A percentile compares a stretch with the other conserved stretches of the same genome.
phyloP scores from a whole-genome alignment of 2,797 vertebrate genomes.

The Eospalax fontanierii region DNA sequence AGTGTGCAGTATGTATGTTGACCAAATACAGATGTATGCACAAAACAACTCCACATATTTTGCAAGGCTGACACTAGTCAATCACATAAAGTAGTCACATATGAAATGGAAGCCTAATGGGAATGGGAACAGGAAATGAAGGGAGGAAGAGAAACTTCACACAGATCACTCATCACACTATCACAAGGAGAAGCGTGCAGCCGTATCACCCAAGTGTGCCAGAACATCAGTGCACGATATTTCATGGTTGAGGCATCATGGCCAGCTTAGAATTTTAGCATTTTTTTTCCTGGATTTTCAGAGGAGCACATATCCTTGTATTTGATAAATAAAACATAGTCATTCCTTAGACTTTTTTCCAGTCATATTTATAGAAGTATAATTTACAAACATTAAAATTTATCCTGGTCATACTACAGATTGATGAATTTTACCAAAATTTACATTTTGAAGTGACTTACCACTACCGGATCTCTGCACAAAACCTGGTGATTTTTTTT shows the following conservation, averaged over 20 bases:
- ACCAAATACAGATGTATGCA: neutral
- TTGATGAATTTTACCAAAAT: slow-evolving; percentile 10
- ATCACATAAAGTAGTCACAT: neutral
- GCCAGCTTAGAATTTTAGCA: neutral
- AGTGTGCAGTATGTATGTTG: neutral
- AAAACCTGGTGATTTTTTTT: neutral
- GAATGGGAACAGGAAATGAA: neutral
- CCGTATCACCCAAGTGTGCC: neutral
- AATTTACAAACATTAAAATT: slow-evolving; percentile 12
- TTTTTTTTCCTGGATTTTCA: slow-evolving; percentile 24
- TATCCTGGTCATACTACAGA: neutral
- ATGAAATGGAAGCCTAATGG: neutral
- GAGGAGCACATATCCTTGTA: neutral
- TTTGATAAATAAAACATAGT: neutral
- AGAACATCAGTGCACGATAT: neutral
- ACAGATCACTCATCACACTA: neutral
- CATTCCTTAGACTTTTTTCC: neutral
- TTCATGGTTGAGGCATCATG: neutral
- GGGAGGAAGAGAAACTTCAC: neutral
- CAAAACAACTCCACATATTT: neutral
- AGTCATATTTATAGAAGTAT: neutral
- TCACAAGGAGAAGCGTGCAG: neutral
- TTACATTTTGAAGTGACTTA: slow-evolving; percentile 15
- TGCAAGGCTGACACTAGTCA: neutral
- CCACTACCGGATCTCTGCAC: neutral